These are phyloP conservation scores for Ptychobarbus kaznakovi DNA, from an alignment of 2,797 vertebrate species.

Conservation along the genomic window DNA sequence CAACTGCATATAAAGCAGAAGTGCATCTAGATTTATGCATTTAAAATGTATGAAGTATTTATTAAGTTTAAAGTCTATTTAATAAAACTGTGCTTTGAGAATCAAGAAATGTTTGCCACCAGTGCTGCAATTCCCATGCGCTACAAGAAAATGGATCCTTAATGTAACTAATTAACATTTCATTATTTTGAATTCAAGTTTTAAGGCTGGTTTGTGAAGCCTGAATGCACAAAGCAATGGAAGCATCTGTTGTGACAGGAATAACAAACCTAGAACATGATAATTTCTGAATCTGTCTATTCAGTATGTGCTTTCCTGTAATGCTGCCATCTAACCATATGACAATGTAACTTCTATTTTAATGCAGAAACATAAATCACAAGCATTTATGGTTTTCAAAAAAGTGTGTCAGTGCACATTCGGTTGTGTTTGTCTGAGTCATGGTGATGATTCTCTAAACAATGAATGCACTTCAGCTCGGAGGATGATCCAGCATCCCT, in stretches of 20 bases:
- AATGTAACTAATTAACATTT: neutral
- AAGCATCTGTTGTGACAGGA: constrained; percentile 21
- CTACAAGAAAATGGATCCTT: neutral
- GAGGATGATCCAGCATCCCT: constrained; percentile 53
- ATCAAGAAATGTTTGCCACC: neutral
- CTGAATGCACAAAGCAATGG: neutral
- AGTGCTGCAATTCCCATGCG: neutral
- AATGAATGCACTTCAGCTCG: constrained; percentile 49
- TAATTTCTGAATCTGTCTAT: constrained; percentile 29
- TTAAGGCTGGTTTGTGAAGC: neutral
- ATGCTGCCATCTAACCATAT: constrained; percentile 32
- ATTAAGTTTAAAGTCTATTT: neutral
- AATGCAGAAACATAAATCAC: constrained; percentile 35
- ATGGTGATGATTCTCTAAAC: constrained; percentile 45
- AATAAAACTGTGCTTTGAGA: neutral
- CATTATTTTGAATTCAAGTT: neutral
- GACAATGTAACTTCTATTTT: constrained; percentile 55
- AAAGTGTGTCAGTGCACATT: constrained; percentile 37
- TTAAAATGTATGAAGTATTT: neutral
- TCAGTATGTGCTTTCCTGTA: constrained; percentile 47
- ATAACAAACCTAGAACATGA: neutral
- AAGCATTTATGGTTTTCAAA: constrained; percentile 41
- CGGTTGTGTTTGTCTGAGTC: constrained; percentile 42
- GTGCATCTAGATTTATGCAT: neutral
- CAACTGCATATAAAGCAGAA: neutral